These are phyloP conservation scores for Mercenaria mercenaria DNA, from an alignment of 1,140 invertebrate species.

Conservation along the genomic window DNA sequence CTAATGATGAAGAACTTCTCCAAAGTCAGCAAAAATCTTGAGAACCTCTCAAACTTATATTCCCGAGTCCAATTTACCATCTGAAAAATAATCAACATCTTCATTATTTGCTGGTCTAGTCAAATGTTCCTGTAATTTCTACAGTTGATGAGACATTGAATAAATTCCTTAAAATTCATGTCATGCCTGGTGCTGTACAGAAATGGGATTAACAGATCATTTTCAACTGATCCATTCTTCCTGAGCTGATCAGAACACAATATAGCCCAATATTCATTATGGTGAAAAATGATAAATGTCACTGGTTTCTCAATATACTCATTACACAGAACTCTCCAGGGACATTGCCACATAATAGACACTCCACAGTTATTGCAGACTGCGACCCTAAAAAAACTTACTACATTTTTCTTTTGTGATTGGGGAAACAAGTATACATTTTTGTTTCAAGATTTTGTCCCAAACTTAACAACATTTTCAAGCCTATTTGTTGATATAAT, in stretches of 20 bases:
- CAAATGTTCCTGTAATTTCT: not conserved
- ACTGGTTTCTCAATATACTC: constrained; percentile 31
- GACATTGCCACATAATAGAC: constrained; percentile 32
- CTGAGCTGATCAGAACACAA: not conserved
- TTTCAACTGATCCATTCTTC: not conserved
- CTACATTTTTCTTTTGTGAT: not conserved
- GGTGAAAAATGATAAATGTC: constrained; percentile 55
- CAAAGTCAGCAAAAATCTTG: no score
- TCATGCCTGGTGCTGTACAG: constrained; percentile 7
- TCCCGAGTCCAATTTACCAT: no score
- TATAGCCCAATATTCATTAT: constrained; percentile 46
- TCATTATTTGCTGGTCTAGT: no score
- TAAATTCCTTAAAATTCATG: constrained; percentile 45
- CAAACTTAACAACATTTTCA: no score
- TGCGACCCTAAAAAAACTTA: no score
- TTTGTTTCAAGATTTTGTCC: no score
- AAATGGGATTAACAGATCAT: constrained; percentile 55
- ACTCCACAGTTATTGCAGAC: not conserved
- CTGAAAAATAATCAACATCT: no score
- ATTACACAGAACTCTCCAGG: not conserved
- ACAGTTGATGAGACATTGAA: not conserved
- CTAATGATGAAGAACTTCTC: no score
- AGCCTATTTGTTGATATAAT: no score
- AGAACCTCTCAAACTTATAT: no score
- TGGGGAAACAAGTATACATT: no score